Conservation (phyloP, 37 sponge, comb jelly and placozoan genomes). For the Haliclona indistincta region DNA sequence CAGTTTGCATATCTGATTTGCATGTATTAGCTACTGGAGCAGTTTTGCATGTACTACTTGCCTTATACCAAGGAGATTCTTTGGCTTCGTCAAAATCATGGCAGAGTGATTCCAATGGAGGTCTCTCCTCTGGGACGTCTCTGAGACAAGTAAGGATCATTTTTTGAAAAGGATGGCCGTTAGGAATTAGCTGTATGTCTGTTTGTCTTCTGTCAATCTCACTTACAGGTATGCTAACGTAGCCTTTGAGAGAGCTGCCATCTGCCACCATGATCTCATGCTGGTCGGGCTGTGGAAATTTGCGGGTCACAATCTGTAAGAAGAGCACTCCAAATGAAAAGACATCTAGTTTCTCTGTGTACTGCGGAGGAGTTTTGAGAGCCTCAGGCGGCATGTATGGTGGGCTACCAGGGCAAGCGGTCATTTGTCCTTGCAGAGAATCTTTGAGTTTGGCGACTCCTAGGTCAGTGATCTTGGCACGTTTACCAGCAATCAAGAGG, state of each 20-base stretch:
- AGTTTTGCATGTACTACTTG: not conserved
- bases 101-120: conserved; percentile 6
- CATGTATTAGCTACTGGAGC: not conserved
- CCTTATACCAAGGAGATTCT: not conserved
- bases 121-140: conserved; percentile 11
- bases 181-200: conserved; percentile 15
- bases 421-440: not conserved
- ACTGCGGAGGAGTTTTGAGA: not conserved
- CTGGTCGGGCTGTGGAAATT: conserved; percentile 17
- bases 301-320: conserved; percentile 10
- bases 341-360: conserved; percentile 18
- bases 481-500: conserved; percentile 2
- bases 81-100: conserved; percentile 4
- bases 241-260: not conserved
- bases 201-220: conserved; percentile 20
- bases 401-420: conserved; percentile 23
- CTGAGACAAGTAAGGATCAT: conserved; percentile 7
- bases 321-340: conserved; percentile 38
- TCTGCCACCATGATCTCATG: not conserved
- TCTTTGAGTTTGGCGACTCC: conserved; percentile 15
- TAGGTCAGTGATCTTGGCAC: conserved; percentile 53
- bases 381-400: conserved; percentile 50
- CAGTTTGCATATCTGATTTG: not conserved
- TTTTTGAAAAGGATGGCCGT: conserved; percentile 10
- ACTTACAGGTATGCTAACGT: conserved; percentile 9